Conservation (phyloP, 2,888 invertebrate species). For the Cepaea hortensis region DNA sequence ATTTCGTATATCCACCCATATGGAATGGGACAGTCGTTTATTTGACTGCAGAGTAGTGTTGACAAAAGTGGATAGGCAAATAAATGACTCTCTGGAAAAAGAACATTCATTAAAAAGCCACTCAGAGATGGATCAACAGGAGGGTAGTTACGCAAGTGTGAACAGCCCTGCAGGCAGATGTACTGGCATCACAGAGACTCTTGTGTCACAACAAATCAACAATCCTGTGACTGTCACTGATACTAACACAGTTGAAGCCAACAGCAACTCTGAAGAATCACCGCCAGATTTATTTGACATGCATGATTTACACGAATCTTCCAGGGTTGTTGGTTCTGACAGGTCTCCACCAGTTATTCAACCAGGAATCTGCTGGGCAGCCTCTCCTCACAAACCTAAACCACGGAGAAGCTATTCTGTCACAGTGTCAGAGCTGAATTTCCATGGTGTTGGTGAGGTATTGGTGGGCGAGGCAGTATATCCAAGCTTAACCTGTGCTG, state of each 20-base stretch:
- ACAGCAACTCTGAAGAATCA: background rate
- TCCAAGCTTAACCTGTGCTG: background rate
- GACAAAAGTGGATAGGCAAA: background rate
- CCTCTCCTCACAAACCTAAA: background rate
- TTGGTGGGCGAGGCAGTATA: background rate
- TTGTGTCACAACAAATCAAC: background rate
- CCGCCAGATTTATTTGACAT: background rate
- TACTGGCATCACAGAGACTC: background rate
- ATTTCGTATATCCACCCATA: too few relatives aligned
- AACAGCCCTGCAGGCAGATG: background rate
- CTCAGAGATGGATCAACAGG: too few relatives aligned
- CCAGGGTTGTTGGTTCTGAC: background rate
- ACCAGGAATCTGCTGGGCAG: background rate
- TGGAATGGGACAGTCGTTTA: background rate
- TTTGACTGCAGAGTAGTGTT: conserved; percentile 1
- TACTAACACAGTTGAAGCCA: background rate
- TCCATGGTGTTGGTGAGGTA: background rate
- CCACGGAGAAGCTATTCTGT: background rate
- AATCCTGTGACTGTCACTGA: background rate
- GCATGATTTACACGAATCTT: background rate
- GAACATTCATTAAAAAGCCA: too few relatives aligned
- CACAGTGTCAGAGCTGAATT: background rate
- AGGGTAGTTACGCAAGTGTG: too few relatives aligned
- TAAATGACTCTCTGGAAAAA: too few relatives aligned
- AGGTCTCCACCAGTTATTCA: background rate